phyloP scores from a whole-genome alignment of 2,888 invertebrate species.

The Sussaba pulchella region DNA sequence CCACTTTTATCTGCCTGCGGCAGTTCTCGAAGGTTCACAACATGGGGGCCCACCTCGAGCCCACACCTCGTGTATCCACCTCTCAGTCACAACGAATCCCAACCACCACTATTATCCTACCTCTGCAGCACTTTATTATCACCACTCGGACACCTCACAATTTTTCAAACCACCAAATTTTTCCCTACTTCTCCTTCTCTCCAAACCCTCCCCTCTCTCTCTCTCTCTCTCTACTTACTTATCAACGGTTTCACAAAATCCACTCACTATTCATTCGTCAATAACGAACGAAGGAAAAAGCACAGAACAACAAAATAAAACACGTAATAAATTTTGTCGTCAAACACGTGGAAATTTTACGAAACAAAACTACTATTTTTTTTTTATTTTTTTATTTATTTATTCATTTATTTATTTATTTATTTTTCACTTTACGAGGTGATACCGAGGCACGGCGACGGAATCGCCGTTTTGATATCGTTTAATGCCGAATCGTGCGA shows the following conservation, averaged over 20 bases:
- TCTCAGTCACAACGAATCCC: constrained; percentile 43
- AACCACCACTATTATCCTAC: constrained; percentile 21
- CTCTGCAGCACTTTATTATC: constrained; percentile 3
- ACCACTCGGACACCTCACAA: constrained; percentile 5
- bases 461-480: neutral
- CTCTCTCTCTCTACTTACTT: neutral
- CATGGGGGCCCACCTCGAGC: constrained; percentile 79
- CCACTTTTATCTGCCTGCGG: constrained; percentile 77
- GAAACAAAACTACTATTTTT: neutral
- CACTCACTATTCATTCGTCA: constrained; percentile 29
- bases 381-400: neutral
- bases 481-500: constrained; percentile 39
- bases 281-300: neutral
- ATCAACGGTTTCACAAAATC: constrained; percentile 6
- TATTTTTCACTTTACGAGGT: too few relatives aligned
- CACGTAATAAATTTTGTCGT: constrained; percentile 5
- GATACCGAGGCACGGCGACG: too few relatives aligned
- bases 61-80: constrained; percentile 64
- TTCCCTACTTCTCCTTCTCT: too few relatives aligned
- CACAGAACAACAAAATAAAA: neutral
- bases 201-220: too few relatives aligned
- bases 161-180: too few relatives aligned
- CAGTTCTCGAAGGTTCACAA: constrained; percentile 82
- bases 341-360: neutral
- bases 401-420: too few relatives aligned